Conservation (phyloP, 2,113 vertebrate genomes). For the Furnarius figulus region DNA sequence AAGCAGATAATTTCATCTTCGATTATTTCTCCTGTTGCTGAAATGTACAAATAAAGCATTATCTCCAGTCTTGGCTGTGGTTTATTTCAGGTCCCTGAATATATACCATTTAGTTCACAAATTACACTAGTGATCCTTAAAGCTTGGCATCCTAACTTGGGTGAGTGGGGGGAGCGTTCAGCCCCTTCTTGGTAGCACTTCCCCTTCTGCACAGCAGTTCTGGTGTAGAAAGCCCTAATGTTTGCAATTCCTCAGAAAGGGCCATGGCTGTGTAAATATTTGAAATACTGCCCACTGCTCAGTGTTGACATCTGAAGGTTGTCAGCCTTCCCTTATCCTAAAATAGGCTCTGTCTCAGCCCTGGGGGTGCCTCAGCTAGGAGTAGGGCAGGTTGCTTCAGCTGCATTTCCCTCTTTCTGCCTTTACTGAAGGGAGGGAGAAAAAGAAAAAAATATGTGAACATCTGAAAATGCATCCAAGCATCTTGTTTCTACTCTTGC, state of each 20-base stretch:
- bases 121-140: neutral
- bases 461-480: neutral
- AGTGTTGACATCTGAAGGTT: neutral
- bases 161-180: neutral
- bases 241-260: neutral
- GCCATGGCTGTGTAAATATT: neutral
- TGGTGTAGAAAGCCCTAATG: neutral
- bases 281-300: neutral
- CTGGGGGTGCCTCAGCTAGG: neutral
- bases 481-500: neutral
- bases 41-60: conserved; percentile 61
- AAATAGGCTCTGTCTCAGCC: neutral
- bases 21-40: conserved; percentile 62
- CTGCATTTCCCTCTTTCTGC: neutral
- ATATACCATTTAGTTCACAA: neutral
- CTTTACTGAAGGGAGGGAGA: neutral
- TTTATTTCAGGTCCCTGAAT: neutral
- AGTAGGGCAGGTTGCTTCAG: neutral
- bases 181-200: neutral
- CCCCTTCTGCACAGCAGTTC: neutral
- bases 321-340: neutral
- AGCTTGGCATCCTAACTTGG: accelerated
- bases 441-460: neutral
- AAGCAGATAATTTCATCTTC: conserved; percentile 64
- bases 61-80: neutral